Evolutionary conservation across 2,888 invertebrate species (phyloP).

Genomic region (Diadromus collaris): DNA sequence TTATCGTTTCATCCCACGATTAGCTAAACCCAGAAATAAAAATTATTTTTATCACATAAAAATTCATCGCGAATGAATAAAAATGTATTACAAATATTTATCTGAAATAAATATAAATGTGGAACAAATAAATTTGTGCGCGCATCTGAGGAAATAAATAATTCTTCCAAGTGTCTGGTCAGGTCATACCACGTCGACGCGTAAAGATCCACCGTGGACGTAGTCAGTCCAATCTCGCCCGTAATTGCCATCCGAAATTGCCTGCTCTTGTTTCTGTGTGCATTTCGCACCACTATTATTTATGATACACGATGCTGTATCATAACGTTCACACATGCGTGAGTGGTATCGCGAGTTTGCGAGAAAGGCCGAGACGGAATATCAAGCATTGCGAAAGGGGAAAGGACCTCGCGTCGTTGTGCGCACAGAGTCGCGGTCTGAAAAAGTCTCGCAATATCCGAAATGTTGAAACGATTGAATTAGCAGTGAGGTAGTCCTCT

Average conservation of each 20-base stretch:
- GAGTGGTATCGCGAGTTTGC: conserved; percentile 9
- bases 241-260: background rate
- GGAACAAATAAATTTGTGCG: background rate
- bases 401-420: conserved; percentile 61
- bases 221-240: background rate
- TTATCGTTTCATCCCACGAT: conserved; percentile 1
- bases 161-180: background rate
- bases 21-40: background rate
- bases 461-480: conserved; percentile 19
- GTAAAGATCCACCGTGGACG: background rate
- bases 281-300: background rate
- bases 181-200: background rate
- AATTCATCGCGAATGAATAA: background rate
- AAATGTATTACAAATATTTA: background rate
- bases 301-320: background rate
- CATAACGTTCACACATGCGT: background rate
- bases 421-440: background rate
- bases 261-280: background rate
- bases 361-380: conserved; percentile 25
- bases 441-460: background rate
- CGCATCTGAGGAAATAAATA: background rate
- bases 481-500: conserved; percentile 1
- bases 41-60: background rate
- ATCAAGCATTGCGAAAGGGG: conserved; percentile 68
- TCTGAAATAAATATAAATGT: background rate